These are phyloP conservation scores for Dermochelys coriacea DNA, from an alignment of 2,797 vertebrate genomes.

Conservation along the genomic window DNA sequence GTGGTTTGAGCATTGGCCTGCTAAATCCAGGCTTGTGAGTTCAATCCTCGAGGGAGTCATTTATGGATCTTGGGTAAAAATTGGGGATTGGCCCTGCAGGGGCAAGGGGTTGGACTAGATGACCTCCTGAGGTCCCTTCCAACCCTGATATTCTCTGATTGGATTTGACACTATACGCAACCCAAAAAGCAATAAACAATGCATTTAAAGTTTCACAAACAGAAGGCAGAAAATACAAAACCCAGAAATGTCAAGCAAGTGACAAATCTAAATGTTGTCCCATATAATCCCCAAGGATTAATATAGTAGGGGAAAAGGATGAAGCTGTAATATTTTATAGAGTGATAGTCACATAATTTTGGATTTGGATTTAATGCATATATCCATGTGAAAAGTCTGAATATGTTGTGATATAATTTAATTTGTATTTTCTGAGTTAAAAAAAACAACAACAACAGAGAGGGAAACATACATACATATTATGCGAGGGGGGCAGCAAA, in stretches of 20 bases:
- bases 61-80: no score
- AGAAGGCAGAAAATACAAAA: background rate
- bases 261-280: background rate
- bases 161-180: background rate
- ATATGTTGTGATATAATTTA: background rate
- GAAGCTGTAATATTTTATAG: background rate
- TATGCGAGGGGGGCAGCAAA: background rate
- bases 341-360: background rate
- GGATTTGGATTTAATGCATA: background rate
- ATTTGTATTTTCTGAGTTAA: background rate
- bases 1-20: no score
- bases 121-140: no score
- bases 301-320: background rate
- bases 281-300: background rate
- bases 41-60: no score
- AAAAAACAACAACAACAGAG: background rate
- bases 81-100: no score
- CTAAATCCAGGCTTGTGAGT: no score
- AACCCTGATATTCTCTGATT: no score
- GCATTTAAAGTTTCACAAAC: background rate
- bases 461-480: background rate
- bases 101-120: no score
- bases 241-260: background rate
- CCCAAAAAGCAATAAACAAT: background rate
- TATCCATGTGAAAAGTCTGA: background rate